phyloP scores from a whole-genome alignment of 1,140 invertebrate species.

The Thaumatotibia leucotreta region DNA sequence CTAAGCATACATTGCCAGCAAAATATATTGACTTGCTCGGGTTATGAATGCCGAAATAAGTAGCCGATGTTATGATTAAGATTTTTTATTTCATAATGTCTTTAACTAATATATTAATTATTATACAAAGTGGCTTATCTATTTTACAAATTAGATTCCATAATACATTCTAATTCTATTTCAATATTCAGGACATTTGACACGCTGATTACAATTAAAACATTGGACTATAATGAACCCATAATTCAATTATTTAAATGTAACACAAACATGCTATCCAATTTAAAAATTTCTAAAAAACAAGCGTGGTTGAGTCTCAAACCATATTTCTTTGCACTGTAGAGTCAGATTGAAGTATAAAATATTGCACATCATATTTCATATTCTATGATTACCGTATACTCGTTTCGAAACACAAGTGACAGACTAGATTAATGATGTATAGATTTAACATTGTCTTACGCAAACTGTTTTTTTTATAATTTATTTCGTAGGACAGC shows the following conservation, averaged over 20 bases:
- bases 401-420: no score
- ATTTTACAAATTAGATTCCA: conserved; percentile 50
- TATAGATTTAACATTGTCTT: no score
- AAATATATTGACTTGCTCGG: no score
- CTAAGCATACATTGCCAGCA: no score
- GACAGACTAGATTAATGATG: no score
- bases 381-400: no score
- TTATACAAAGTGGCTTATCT: conserved; percentile 64
- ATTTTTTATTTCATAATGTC: conserved; percentile 71
- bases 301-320: background rate
- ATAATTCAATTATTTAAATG: conserved; percentile 31
- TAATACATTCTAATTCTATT: conserved; percentile 45
- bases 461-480: background rate
- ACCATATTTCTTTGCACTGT: background rate
- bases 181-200: conserved; percentile 55
- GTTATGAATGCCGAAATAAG: no score
- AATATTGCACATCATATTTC: background rate
- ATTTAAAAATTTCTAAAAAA: conserved; percentile 19
- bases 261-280: conserved; percentile 44
- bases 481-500: background rate
- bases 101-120: conserved; percentile 67
- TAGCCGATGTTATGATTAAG: conserved; percentile 35
- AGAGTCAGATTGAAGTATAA: background rate
- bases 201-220: conserved; percentile 45
- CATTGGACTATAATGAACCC: conserved; percentile 26